Percentiles rank a stretch among this genome's conserved stretches.
These are phyloP conservation scores for Recurvirostra avosetta DNA, from an alignment of 2,113 vertebrate genomes.

Conservation along the genomic window DNA sequence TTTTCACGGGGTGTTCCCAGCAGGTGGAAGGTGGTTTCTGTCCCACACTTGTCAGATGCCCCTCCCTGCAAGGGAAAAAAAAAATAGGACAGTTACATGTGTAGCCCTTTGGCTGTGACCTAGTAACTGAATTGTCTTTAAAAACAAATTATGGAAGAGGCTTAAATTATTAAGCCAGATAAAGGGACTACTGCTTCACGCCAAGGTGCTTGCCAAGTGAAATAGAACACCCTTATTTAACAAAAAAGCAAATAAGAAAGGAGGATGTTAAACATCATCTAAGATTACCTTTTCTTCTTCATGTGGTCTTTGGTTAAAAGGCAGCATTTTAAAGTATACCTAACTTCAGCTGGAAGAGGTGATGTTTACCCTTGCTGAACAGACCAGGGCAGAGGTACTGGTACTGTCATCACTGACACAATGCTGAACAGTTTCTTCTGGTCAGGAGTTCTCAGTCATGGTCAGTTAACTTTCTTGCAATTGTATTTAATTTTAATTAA, in stretches of 20 bases:
- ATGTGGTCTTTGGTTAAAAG: not conserved
- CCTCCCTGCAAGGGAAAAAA: not conserved
- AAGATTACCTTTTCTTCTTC: not conserved
- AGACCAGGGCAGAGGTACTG: not conserved
- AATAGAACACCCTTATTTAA: not conserved
- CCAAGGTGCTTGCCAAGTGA: not conserved
- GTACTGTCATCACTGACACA: not conserved
- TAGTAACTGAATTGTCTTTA: not conserved
- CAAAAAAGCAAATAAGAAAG: not conserved
- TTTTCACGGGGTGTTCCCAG: accelerated
- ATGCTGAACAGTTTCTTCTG: not conserved
- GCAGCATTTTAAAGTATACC: not conserved
- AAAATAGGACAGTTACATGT: not conserved
- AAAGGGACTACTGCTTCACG: not conserved
- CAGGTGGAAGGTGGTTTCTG: not conserved
- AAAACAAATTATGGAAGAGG: not conserved
- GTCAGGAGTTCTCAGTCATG: not conserved
- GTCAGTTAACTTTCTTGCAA: not conserved
- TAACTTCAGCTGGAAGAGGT: not conserved
- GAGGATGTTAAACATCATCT: not conserved
- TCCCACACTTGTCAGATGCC: accelerated
- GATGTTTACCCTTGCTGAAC: not conserved
- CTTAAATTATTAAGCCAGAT: not conserved
- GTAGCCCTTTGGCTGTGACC: not conserved
- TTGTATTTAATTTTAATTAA: not conserved